Evolutionary conservation across 1,140 invertebrate species (phyloP), one percentile per base, ranked within the genome.

Genomic region (Brachionus sp.): DNA sequence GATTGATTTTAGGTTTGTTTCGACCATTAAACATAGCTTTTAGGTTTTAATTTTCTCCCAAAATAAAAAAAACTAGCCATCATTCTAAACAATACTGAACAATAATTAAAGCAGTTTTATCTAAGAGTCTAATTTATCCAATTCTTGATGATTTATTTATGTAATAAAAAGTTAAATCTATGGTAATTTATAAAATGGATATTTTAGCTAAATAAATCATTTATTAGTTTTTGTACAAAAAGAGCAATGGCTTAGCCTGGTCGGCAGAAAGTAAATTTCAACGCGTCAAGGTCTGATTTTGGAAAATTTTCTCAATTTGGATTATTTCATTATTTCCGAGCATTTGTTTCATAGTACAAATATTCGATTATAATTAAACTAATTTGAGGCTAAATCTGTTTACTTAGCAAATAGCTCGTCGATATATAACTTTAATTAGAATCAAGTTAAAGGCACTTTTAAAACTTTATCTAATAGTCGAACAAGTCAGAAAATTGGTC

Each of bases 301-400:
- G 12, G 7, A 7, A 42, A 42, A 2, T 10, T 42, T 42, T 42
- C 12, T 42, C 50, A 57, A 57, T 16, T 57, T 57, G 16, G 50
- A 57, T 57, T 10, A 57, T 57, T 57, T 57, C n/a, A 57, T 57
- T 57, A 57, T n/a, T 57, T 57, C 2, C 0, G 19, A 57, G 19
- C 50, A 57, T 23, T 57, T 57, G 19, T 57, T 57, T 23, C 2
- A 19, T 57, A 57, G 19, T 23, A 10, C 19, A 57, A 57, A 57
- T 7, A 19, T 57, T 57, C 50, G 19, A 57, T 57, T 57, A 23
- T 6, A 57, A 23, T 57, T 23, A 57, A 57, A 57, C 50, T 57
- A 57, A 57, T 57, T 57, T 57, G 50, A 57, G 50, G 50, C 50
- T 57, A 57, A 57, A 57, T 57, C 50, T 57, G 50, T 57, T 57